Base-by-base conservation (phyloP, 2,113 vertebrate species). In the Nothoprocta perdicaria region DNA sequence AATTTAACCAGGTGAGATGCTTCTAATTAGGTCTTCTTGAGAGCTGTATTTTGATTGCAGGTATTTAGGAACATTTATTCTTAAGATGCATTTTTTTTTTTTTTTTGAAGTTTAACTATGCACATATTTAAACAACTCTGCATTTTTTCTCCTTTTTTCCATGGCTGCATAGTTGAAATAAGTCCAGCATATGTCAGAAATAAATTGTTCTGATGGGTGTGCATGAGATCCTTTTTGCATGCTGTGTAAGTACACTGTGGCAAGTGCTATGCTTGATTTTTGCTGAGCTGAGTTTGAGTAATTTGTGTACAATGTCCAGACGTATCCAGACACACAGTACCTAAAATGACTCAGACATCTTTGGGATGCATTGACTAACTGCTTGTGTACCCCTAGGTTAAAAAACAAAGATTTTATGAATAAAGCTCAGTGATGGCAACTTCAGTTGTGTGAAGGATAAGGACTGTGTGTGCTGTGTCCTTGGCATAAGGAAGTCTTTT, bases 351-450 rank as follows among this genome's bases (percentile, higher is more conserved):
- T 43, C 19, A 48, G 40, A 46, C 58, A 19, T 3, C 14, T 80
- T 80, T 72, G 1, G 2, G 5, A 65, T 12, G 76, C 10, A 13
- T 29, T 80, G 50, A 23, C 27, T 88, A 23, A 52, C 4, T 27
- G 10, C 53, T 76, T 84, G 23, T 29, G 29, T 3, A 26, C 1
- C 8, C 92, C 55, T 13, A 40, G 6, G 3, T 43, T 2, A 38
- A 63, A 75, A 63, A 19, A 9, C 2, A 6, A 61, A 52, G 14
- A 33, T 50, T 72, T 63, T 90, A 29, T 23, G 40, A 35, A 4
- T 5, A 40, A 35, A 24, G 1, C 3, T 53, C 48, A 72, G 9
- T 15, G 4, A 35, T 0, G 0, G 21, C 23, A 45, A 60, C 10
- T 27, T 72, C 29, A 8, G 29, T 40, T 35, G 76, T 2, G 29